phyloP scores from a whole-genome alignment of 2,888 invertebrate species.

The Camptogramma bilineatum region DNA sequence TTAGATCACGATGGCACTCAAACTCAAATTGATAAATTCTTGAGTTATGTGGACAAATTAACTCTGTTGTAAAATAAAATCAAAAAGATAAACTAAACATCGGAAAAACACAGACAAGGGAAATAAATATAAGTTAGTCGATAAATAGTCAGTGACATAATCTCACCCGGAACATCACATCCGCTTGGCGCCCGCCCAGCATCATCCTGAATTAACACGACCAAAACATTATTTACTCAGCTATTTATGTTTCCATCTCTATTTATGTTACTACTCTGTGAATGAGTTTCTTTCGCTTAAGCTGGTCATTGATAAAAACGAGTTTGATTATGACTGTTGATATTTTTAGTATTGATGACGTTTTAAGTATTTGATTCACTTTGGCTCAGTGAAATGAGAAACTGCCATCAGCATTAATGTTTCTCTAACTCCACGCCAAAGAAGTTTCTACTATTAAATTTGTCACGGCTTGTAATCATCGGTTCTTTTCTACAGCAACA shows the following conservation, averaged over 20 bases:
- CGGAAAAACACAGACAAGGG: not conserved
- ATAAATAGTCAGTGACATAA: conserved; percentile 65
- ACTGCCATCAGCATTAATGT: not conserved
- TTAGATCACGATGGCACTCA: too few species aligned
- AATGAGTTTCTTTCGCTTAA: conserved; percentile 10
- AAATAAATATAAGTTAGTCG: conserved; percentile 8
- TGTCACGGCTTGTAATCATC: conserved; percentile 5
- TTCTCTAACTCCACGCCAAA: not conserved
- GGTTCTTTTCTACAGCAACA: conserved; percentile 6
- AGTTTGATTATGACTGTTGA: not conserved
- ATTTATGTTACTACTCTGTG: conserved; percentile 40
- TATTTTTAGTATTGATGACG: not conserved
- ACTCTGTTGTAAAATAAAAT: not conserved
- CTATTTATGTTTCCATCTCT: conserved; percentile 57
- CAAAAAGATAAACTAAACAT: not conserved
- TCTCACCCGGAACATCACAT: conserved; percentile 76
- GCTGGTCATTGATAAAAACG: not conserved
- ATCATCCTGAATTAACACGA: conserved; percentile 57
- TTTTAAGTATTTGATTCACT: not conserved
- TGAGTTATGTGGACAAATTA: not conserved
- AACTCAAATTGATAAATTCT: too few species aligned
- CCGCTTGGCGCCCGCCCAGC: conserved; percentile 77
- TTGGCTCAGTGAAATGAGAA: not conserved
- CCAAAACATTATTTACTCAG: conserved; percentile 56
- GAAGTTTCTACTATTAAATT: not conserved